Conservation (phyloP, 2,888 invertebrate genomes). For the Invenusta paracnida region DNA sequence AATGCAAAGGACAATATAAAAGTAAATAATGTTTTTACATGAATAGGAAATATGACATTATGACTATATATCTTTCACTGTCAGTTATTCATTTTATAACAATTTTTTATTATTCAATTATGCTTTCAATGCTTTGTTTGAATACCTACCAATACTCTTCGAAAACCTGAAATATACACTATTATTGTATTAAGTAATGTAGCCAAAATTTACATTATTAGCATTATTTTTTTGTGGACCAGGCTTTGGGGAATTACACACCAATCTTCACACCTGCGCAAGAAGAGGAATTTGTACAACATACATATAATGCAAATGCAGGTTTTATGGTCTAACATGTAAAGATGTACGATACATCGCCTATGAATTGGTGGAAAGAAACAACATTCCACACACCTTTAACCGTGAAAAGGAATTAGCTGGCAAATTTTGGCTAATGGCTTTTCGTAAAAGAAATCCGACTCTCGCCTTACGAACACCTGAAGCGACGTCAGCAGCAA, state of each 20-base stretch:
- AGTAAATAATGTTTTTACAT: too few relatives aligned
- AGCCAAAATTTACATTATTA: too few relatives aligned
- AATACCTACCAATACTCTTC: too few relatives aligned
- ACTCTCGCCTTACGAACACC: constrained; percentile 44
- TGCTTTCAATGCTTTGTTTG: too few relatives aligned
- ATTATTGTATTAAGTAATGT: too few relatives aligned
- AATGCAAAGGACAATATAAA: too few relatives aligned
- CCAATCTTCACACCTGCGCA: neutral
- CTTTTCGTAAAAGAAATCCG: constrained; percentile 45
- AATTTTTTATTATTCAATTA: too few relatives aligned
- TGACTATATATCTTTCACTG: too few relatives aligned
- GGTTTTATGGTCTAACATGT: constrained; percentile 43
- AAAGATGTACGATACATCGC: constrained; percentile 45
- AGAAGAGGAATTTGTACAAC: constrained; percentile 17
- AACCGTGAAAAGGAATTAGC: constrained; percentile 44
- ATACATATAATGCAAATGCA: constrained; percentile 42
- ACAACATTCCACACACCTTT: constrained; percentile 43
- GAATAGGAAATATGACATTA: too few relatives aligned
- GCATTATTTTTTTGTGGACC: too few relatives aligned
- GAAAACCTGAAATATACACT: too few relatives aligned
- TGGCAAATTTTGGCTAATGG: constrained; percentile 46
- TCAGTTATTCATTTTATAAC: too few relatives aligned
- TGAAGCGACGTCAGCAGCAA: constrained; percentile 45
- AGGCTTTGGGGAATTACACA: neutral
- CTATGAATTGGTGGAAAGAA: constrained; percentile 44